phyloP scores from a whole-genome alignment of 2,888 invertebrate species.

The Hypercompe scribonia region DNA sequence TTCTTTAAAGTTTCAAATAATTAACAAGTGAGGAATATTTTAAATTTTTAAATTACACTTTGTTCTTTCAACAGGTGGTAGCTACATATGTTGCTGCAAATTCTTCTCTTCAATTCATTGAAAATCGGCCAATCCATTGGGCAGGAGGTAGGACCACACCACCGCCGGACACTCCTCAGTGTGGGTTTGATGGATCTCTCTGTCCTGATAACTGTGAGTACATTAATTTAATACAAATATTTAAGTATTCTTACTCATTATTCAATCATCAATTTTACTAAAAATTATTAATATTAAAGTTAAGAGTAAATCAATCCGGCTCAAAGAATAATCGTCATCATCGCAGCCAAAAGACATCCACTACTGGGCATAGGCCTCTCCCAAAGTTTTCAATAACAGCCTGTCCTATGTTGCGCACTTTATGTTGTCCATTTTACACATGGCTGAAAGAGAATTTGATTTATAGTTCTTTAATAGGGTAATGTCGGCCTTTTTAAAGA shows the following conservation, averaged over 20 bases:
- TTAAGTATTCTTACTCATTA: background rate
- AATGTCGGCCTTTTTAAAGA: too few relatives aligned
- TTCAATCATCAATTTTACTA: background rate
- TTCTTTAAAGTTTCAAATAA: too few relatives aligned
- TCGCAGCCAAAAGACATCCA: too few relatives aligned
- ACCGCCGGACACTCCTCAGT: slow-evolving; percentile 95
- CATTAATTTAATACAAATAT: slow-evolving; percentile 23
- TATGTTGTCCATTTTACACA: too few relatives aligned
- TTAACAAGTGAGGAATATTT: too few relatives aligned
- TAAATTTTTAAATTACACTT: background rate
- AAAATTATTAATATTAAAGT: background rate
- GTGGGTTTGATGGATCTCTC: slow-evolving; percentile 96
- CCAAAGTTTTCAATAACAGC: too few relatives aligned
- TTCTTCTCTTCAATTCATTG: slow-evolving; percentile 91
- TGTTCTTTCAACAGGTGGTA: slow-evolving; percentile 89
- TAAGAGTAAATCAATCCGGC: too few relatives aligned
- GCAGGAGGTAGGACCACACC: slow-evolving; percentile 92
- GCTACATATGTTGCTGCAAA: slow-evolving; percentile 95
- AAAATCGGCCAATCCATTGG: slow-evolving; percentile 93
- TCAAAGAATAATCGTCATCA: too few relatives aligned
- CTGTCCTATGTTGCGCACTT: too few relatives aligned
- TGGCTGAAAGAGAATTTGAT: too few relatives aligned
- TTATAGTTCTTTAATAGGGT: too few relatives aligned
- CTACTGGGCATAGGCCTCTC: too few relatives aligned
- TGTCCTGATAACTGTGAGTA: slow-evolving; percentile 93